These are phyloP conservation scores for Macaria liturata DNA, from an alignment of 2,888 invertebrate genomes.

Conservation along the genomic window DNA sequence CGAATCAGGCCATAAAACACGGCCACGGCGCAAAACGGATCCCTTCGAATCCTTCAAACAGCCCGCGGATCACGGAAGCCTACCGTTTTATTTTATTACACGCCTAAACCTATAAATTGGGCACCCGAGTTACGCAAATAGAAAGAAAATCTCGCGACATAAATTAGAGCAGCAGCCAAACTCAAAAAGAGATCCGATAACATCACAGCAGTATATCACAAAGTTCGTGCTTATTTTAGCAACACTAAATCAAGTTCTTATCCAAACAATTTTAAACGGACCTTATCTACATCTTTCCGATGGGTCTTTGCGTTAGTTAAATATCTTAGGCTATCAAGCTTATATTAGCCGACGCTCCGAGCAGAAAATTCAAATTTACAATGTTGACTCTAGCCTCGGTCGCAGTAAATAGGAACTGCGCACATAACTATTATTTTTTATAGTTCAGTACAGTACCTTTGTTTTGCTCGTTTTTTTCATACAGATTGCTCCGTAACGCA, in stretches of 20 bases:
- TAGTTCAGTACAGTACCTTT: too few species aligned
- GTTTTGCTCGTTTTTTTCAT: too few species aligned
- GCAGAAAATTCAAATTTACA: constrained; percentile 24
- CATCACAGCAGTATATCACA: constrained; percentile 18
- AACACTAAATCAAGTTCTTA: constrained; percentile 19
- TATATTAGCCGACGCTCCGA: constrained; percentile 22
- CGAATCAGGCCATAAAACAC: constrained; percentile 63
- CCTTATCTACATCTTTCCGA: constrained; percentile 19
- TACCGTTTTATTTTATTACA: constrained; percentile 46
- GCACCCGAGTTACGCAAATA: constrained; percentile 21
- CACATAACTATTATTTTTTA: too few species aligned
- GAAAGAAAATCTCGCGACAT: constrained; percentile 22
- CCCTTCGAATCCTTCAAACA: constrained; percentile 51
- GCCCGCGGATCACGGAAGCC: constrained; percentile 29
- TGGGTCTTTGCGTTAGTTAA: constrained; percentile 18
- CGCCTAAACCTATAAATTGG: constrained; percentile 41
- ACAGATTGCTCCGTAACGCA: too few species aligned
- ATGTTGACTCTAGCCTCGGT: constrained; percentile 16
- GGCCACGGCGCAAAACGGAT: constrained; percentile 37
- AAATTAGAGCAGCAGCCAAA: constrained; percentile 20
- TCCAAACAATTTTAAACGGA: constrained; percentile 14
- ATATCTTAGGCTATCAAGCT: constrained; percentile 10
- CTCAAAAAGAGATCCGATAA: constrained; percentile 11
- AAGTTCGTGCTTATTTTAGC: constrained; percentile 19
- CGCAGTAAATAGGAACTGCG: not conserved